phyloP scores from a whole-genome alignment of 1,140 invertebrate genomes.

The Eurosta solidaginis region DNA sequence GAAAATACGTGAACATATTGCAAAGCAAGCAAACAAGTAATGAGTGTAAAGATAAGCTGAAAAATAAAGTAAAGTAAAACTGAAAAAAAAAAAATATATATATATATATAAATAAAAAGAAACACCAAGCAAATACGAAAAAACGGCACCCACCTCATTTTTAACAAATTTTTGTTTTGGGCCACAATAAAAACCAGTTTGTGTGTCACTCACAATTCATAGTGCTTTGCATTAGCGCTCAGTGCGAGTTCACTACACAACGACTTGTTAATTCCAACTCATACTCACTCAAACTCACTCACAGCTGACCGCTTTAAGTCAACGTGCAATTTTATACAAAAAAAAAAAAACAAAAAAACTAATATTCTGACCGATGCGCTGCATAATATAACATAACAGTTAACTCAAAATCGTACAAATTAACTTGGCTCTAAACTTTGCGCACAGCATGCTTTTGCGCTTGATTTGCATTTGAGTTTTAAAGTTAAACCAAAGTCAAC shows the following conservation, averaged over 20 bases:
- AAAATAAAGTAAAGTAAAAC: too few species aligned
- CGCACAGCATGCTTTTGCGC: conserved; percentile 5
- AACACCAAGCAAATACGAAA: background rate
- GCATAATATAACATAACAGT: conserved; percentile 4
- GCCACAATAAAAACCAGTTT: conserved; percentile 10
- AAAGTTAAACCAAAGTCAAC: too few species aligned
- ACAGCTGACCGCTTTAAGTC: background rate
- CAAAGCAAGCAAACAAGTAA: too few species aligned
- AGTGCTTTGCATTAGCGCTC: too few species aligned
- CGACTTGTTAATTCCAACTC: background rate
- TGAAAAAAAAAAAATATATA: background rate
- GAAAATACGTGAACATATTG: too few species aligned
- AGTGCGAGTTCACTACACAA: too few species aligned
- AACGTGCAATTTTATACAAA: background rate
- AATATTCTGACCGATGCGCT: conserved; percentile 4
- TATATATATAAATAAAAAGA: background rate
- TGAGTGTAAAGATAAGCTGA: too few species aligned
- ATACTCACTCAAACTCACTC: background rate
- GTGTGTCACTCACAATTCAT: too few species aligned
- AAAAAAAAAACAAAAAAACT: too few species aligned
- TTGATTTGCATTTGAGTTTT: conserved; percentile 12
- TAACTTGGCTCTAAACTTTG: background rate
- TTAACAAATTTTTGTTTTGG: background rate
- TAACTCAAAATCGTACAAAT: background rate
- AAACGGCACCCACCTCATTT: background rate